These are phyloP conservation scores for Odontamblyopus rebecca DNA, from an alignment of 2,797 vertebrate species.

Conservation along the genomic window DNA sequence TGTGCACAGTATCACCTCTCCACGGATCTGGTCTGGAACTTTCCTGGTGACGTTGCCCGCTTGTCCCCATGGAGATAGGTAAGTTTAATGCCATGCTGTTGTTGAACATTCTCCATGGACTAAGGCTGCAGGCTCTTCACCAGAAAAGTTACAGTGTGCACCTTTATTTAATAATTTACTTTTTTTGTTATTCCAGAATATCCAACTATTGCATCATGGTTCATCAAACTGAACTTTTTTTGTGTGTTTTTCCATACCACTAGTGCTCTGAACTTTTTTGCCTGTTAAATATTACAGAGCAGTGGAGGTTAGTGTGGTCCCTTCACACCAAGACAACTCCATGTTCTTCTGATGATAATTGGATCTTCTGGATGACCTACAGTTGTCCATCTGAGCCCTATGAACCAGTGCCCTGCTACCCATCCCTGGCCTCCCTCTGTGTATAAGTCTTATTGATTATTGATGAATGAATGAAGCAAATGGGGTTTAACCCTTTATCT, in stretches of 20 bases:
- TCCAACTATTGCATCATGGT: not conserved
- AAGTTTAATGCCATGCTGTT: no score
- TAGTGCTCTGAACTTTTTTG: not conserved
- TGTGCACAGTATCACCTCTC: no score
- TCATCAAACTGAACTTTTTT: not conserved
- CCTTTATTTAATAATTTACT: not conserved
- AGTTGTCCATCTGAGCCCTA: not conserved
- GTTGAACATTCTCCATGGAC: no score
- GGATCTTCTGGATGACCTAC: not conserved
- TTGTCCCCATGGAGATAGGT: no score
- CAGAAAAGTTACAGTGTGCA: not conserved
- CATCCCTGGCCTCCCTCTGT: not conserved
- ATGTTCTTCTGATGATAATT: not conserved
- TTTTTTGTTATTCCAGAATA: not conserved
- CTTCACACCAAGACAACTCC: not conserved
- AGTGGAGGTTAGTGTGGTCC: not conserved
- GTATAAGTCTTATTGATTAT: not conserved
- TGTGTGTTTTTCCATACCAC: no score
- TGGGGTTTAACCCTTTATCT: not conserved
- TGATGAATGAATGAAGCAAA: constrained; percentile 6
- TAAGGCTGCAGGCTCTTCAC: no score
- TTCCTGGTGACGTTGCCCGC: no score
- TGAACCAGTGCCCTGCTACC: not conserved
- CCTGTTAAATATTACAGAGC: not conserved
- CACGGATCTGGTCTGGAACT: no score